Evolutionary conservation across 1,140 invertebrate species (phyloP).

Genomic region (Argopecten irradians): DNA sequence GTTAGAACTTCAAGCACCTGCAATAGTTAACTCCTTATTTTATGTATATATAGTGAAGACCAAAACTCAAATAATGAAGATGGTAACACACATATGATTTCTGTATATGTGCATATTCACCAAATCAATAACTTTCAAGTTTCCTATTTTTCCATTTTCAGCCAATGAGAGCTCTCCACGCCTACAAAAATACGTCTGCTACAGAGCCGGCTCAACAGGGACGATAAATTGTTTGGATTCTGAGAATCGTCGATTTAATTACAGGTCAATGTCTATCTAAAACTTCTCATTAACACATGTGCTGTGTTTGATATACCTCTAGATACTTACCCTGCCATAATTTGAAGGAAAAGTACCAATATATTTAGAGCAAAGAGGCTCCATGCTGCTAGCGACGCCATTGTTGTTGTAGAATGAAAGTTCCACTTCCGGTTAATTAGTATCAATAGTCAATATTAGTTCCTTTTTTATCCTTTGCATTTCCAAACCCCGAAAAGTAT

Average conservation of each 20-base stretch:
- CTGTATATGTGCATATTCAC: too few relatives aligned
- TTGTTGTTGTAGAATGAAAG: constrained; percentile 55
- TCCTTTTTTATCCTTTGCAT: too few relatives aligned
- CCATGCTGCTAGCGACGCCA: constrained; percentile 64
- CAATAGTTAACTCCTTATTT: too few relatives aligned
- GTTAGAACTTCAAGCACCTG: too few relatives aligned
- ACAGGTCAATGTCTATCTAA: not conserved
- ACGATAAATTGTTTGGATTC: constrained; percentile 15
- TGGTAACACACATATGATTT: too few relatives aligned
- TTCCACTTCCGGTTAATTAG: not conserved
- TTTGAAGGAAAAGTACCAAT: constrained; percentile 61
- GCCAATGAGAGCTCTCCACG: constrained; percentile 51
- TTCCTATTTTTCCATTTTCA: not conserved
- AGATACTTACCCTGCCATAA: constrained; percentile 67
- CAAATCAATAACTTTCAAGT: not conserved
- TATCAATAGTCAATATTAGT: not conserved
- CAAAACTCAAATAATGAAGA: too few relatives aligned
- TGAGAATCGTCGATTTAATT: not conserved
- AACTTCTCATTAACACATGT: not conserved
- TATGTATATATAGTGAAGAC: too few relatives aligned
- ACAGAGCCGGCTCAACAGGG: not conserved
- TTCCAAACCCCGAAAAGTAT: too few relatives aligned
- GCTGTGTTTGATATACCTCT: not conserved
- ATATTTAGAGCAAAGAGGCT: constrained; percentile 53
- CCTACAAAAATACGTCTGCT: constrained; percentile 41